These are phyloP conservation scores for Suncus etruscus DNA, from an alignment of 2,113 vertebrate species.

Conservation along the genomic window DNA sequence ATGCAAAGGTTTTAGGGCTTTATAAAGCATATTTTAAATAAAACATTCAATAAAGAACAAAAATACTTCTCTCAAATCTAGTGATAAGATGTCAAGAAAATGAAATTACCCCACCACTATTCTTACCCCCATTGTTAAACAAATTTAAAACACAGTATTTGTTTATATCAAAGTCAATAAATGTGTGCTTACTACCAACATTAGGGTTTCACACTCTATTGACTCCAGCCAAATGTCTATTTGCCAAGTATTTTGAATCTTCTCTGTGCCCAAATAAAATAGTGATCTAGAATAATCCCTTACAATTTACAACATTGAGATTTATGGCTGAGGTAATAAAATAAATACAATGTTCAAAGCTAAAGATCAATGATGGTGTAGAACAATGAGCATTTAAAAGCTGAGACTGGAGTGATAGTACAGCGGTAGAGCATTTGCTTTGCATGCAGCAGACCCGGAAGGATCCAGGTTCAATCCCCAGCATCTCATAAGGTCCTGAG, in stretches of 20 bases:
- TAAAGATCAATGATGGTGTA: background rate
- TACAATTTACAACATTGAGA: background rate
- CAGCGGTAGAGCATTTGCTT: background rate
- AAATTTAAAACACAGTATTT: slow-evolving; percentile 62
- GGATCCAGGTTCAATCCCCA: no score
- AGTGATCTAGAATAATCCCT: background rate
- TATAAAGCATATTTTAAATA: slow-evolving; percentile 13
- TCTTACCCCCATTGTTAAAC: slow-evolving; percentile 63
- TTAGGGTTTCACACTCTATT: slow-evolving; percentile 59
- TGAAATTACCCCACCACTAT: slow-evolving; percentile 62
- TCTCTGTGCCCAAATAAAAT: background rate
- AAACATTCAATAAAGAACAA: slow-evolving; percentile 9
- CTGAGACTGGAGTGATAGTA: background rate
- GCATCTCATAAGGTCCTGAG: no score
- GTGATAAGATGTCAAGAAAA: slow-evolving; percentile 74
- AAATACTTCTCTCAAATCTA: slow-evolving; percentile 22
- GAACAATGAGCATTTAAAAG: background rate
- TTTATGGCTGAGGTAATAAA: background rate
- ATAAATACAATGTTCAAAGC: background rate
- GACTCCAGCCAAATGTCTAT: slow-evolving; percentile 69
- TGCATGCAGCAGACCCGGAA: no score
- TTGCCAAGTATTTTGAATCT: slow-evolving; percentile 67
- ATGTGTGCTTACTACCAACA: slow-evolving; percentile 59
- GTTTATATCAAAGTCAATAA: slow-evolving; percentile 66
- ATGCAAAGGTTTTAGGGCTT: background rate